phyloP scores from a whole-genome alignment of 1,140 invertebrate genomes.

The Nilaparvata lugens region DNA sequence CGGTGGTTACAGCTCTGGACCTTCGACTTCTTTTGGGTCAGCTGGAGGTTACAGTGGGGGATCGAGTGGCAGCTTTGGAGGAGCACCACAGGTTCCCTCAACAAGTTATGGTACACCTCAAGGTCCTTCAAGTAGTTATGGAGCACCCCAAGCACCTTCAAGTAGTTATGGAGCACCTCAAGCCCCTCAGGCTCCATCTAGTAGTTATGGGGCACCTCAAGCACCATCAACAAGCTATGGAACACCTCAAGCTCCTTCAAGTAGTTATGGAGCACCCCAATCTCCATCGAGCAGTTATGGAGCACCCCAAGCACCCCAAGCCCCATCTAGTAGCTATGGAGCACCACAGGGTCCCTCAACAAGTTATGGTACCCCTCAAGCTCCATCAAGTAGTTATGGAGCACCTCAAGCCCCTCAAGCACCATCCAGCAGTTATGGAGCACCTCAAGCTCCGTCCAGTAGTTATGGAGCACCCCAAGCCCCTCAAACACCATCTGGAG shows the following conservation, averaged over 20 bases:
- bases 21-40: not conserved
- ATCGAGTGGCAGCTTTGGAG: not conserved
- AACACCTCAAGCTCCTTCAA: not conserved
- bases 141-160: conserved; percentile 3
- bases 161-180: conserved; percentile 9
- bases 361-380: not conserved
- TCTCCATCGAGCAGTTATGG: not conserved
- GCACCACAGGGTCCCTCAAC: not conserved
- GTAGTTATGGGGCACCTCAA: conserved; percentile 1
- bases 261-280: conserved; percentile 13
- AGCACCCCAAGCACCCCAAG: conserved; percentile 9
- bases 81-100: not conserved
- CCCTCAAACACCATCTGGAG: conserved; percentile 8
- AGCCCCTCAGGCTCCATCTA: not conserved
- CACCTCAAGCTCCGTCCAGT: not conserved
- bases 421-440: conserved; percentile 16
- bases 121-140: not conserved
- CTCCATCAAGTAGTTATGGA: conserved; percentile 12
- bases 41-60: conserved; percentile 6
- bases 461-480: not conserved
- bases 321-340: conserved; percentile 7
- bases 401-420: conserved; percentile 5
- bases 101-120: conserved; percentile 17
- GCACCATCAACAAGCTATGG: not conserved
- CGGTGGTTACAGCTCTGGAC: not conserved